Evolutionary conservation across 2,888 invertebrate species (phyloP).

Genomic region (Entomobrya multifasciata): DNA sequence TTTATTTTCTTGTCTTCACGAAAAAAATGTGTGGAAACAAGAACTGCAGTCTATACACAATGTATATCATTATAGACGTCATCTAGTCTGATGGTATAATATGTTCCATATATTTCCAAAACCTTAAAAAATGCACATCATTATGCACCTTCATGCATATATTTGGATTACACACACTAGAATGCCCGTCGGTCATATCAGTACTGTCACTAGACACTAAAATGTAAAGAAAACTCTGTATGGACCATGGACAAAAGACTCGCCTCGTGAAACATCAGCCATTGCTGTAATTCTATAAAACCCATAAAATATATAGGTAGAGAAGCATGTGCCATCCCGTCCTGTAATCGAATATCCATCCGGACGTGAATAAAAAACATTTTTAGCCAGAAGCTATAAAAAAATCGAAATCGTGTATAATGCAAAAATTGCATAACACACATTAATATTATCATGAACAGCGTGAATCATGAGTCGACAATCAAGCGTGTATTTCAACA

Average conservation of each 20-base stretch:
- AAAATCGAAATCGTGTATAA: background rate
- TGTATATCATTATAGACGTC: constrained; percentile 26
- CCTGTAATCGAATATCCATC: too few relatives aligned
- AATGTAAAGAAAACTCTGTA: too few relatives aligned
- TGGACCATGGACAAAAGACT: too few relatives aligned
- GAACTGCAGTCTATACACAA: background rate
- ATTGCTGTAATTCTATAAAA: too few relatives aligned
- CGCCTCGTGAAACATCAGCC: too few relatives aligned
- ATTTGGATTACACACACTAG: too few relatives aligned
- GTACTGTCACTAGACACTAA: too few relatives aligned
- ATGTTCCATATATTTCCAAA: background rate
- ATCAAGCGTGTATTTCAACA: background rate
- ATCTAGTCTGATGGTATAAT: constrained; percentile 6
- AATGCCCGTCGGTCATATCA: too few relatives aligned
- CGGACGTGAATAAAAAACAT: background rate
- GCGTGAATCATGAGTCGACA: constrained; percentile 18
- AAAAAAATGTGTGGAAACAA: background rate
- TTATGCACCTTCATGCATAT: too few relatives aligned
- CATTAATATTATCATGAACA: background rate
- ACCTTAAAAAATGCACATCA: too few relatives aligned
- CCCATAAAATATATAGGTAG: too few relatives aligned
- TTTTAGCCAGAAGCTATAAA: constrained; percentile 5
- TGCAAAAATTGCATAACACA: constrained; percentile 31
- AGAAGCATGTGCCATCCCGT: too few relatives aligned
- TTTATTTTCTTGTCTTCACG: background rate